Evolutionary conservation across 2,113 vertebrate genomes (phyloP).

Genomic region (Myxocyprinus asiaticus): DNA sequence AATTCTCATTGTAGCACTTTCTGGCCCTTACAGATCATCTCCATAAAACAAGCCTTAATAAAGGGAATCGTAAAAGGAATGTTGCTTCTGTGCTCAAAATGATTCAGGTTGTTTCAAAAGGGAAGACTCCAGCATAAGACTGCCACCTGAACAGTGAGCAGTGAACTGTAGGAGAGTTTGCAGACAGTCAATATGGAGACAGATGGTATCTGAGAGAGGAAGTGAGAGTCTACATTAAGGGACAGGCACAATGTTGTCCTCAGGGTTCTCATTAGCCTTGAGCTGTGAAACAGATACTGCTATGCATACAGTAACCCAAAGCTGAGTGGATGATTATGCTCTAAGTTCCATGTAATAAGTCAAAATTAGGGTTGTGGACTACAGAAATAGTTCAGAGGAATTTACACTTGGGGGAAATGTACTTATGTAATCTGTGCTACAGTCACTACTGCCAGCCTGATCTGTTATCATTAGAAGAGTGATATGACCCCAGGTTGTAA

Average conservation of each 20-base stretch:
- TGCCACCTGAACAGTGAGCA: background rate
- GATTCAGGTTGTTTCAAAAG: too few relatives aligned
- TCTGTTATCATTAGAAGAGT: too few relatives aligned
- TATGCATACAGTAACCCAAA: background rate
- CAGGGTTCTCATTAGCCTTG: slow-evolving; percentile 16
- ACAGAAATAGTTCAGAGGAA: background rate
- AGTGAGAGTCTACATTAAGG: background rate
- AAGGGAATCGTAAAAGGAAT: background rate
- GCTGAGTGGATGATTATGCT: background rate
- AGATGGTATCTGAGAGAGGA: slow-evolving; percentile 11
- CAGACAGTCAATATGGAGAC: slow-evolving; percentile 12
- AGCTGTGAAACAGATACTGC: slow-evolving; percentile 1
- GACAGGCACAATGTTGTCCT: background rate
- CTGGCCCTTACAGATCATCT: background rate
- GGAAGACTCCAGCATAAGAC: background rate
- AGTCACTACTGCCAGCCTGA: too few relatives aligned
- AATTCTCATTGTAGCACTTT: background rate
- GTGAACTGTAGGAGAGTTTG: background rate
- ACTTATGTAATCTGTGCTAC: too few relatives aligned
- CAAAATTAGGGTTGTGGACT: slow-evolving; percentile 1
- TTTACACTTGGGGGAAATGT: background rate
- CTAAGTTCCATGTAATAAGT: slow-evolving; percentile 13
- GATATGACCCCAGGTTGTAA: too few relatives aligned
- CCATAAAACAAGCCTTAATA: background rate
- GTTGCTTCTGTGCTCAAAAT: background rate